Evolutionary conservation across 2,888 invertebrate species (phyloP).

Genomic region (Magallana nippona): DNA sequence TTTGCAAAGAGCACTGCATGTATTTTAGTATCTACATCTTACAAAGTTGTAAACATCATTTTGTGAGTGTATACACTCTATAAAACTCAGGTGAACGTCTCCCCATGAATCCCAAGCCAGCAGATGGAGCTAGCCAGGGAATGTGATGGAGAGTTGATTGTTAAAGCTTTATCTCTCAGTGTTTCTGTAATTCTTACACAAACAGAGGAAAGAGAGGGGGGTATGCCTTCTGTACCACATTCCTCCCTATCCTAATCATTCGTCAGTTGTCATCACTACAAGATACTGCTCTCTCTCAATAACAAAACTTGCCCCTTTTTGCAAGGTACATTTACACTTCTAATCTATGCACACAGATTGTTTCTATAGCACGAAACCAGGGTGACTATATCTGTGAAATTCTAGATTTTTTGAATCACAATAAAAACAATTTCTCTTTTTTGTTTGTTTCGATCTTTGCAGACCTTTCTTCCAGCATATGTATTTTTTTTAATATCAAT

Average conservation of each 20-base stretch:
- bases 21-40: no score
- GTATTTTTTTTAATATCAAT: no score
- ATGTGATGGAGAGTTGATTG: neutral
- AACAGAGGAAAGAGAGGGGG: neutral
- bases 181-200: slow-evolving; percentile 18
- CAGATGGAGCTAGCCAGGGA: neutral
- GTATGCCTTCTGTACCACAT: neutral
- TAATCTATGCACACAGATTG: neutral
- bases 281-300: slow-evolving; percentile 9
- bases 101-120: neutral
- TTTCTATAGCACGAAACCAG: neutral
- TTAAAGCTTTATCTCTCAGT: neutral
- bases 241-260: slow-evolving; percentile 10
- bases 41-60: no score
- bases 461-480: no score
- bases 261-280: slow-evolving; percentile 5
- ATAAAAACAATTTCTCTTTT: neutral
- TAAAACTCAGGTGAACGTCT: neutral
- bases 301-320: neutral
- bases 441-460: no score
- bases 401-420: no score
- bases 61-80: no score
- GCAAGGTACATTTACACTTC: neutral
- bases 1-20: no score
- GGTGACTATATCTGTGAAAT: neutral